Evolutionary conservation across 1,140 invertebrate species (phyloP).

Genomic region (Sesamia nonagrioides): DNA sequence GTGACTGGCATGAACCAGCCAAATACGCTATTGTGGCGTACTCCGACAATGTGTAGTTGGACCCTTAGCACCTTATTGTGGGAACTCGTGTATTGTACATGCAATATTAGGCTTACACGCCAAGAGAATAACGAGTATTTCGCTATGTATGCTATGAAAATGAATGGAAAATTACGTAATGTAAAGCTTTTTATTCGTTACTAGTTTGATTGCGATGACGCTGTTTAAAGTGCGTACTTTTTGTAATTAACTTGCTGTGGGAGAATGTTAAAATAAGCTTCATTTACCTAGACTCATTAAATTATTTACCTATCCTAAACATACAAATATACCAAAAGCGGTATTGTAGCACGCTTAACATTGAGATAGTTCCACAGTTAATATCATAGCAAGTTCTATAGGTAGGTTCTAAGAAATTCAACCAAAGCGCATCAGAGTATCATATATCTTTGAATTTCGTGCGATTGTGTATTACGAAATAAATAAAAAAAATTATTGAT

Average conservation of each 20-base stretch:
- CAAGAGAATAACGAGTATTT: conserved; percentile 16
- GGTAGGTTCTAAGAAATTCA: no score
- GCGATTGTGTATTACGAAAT: no score
- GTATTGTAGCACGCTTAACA: no score
- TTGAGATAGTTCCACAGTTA: no score
- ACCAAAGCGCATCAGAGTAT: no score
- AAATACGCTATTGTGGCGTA: conserved; percentile 59
- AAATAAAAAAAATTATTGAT: no score
- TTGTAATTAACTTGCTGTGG: conserved; percentile 1
- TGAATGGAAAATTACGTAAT: conserved; percentile 42
- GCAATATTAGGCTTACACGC: conserved; percentile 11
- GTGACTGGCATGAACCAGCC: conserved; percentile 65
- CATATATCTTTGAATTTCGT: no score
- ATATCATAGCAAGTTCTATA: no score
- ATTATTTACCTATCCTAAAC: no score
- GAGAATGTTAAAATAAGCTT: no score
- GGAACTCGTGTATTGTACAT: neutral
- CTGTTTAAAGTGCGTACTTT: conserved; percentile 15
- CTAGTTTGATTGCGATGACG: conserved; percentile 36
- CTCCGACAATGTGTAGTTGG: conserved; percentile 58
- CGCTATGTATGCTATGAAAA: neutral
- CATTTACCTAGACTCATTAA: no score
- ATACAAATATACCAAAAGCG: no score
- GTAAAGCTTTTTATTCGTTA: conserved; percentile 31
- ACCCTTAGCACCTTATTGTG: conserved; percentile 63